A percentile compares a stretch with the other conserved stretches of the same genome.
Evolutionary conservation across 2,797 vertebrate genomes (phyloP).

Genomic region (Acanthiza pusilla): DNA sequence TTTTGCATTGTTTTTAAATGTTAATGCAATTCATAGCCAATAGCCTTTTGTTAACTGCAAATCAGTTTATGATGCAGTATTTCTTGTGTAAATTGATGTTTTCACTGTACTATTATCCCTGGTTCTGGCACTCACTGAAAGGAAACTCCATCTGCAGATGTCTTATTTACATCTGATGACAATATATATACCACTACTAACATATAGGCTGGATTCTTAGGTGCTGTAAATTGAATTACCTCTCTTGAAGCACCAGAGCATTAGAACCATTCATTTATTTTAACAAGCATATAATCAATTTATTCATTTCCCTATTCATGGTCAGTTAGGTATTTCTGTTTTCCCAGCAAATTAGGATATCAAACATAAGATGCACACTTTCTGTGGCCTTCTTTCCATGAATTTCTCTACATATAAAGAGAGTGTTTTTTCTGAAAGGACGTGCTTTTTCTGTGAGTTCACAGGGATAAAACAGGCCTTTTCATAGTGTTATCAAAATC

Average conservation of each 20-base stretch:
- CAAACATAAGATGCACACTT: background rate
- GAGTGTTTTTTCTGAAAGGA: background rate
- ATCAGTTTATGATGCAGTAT: background rate
- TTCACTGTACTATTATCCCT: background rate
- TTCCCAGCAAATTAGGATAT: background rate
- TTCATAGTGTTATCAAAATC: constrained; percentile 8
- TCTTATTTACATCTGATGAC: background rate
- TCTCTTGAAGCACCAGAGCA: background rate
- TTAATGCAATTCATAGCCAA: background rate
- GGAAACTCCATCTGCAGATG: background rate
- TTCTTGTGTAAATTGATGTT: background rate
- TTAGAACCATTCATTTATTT: background rate
- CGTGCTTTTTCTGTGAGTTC: background rate
- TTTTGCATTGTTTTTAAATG: background rate
- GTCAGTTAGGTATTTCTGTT: background rate
- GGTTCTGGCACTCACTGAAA: background rate
- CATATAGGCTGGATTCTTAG: background rate
- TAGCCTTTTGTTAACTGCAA: background rate
- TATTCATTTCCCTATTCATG: background rate
- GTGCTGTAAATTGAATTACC: background rate
- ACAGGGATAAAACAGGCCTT: background rate
- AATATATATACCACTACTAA: background rate
- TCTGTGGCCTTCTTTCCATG: background rate
- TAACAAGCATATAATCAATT: background rate
- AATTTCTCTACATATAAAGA: background rate